Evolutionary conservation across 1,140 invertebrate species (phyloP).

Genomic region (Cataglyphis hispanica): DNA sequence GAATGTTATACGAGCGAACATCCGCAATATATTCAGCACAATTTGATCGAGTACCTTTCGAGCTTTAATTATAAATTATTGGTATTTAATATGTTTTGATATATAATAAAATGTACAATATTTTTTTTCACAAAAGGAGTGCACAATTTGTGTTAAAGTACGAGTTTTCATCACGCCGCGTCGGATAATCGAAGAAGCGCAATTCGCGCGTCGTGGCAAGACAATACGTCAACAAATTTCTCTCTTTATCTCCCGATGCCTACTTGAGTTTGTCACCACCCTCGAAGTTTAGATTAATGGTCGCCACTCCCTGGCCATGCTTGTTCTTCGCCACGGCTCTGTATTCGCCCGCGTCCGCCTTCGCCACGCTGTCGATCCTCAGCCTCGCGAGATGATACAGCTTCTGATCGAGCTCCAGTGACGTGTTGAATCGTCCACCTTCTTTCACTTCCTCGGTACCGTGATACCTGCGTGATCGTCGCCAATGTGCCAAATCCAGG

Average conservation of each 20-base stretch:
- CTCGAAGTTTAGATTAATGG: conserved; percentile 98
- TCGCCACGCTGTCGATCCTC: conserved; percentile 94
- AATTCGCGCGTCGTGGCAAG: conserved; percentile 31
- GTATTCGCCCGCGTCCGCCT: conserved; percentile 96
- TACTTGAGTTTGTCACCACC: conserved; percentile 95
- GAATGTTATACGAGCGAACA: neutral
- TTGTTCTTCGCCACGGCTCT: conserved; percentile 96
- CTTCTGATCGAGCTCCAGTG: conserved; percentile 94
- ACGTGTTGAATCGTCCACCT: conserved; percentile 92
- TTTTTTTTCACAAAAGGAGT: no score
- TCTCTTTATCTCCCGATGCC: conserved; percentile 80
- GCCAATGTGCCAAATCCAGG: conserved; percentile 46
- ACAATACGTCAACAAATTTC: neutral
- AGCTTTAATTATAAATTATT: neutral
- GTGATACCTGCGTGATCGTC: conserved; percentile 90
- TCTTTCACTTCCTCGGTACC: conserved; percentile 92
- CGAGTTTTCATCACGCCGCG: neutral
- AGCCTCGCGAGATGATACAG: conserved; percentile 95
- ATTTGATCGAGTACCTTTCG: neutral
- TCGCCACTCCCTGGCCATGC: conserved; percentile 96
- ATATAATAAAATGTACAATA: no score
- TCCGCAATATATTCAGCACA: neutral
- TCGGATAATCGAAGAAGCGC: neutral
- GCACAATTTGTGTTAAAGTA: neutral
- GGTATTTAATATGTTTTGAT: neutral